phyloP scores from a whole-genome alignment of 2,888 invertebrate genomes.

The Euphydryas editha region DNA sequence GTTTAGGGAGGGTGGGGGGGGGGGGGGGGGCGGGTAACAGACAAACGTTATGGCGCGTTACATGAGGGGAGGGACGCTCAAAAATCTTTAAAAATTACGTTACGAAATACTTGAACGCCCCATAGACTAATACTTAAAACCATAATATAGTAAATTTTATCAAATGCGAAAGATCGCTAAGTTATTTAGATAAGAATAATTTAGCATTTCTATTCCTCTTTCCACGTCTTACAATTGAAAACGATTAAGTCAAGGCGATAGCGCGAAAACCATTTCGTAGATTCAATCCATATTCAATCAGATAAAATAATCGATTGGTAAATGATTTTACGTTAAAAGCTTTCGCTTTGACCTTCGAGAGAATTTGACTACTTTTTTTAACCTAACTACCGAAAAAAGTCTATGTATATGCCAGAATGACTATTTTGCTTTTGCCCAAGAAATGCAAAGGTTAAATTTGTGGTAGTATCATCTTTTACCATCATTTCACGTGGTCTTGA shows the following conservation, averaged over 20 bases:
- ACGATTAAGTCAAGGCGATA: conserved; percentile 21
- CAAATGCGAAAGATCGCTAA: conserved; percentile 27
- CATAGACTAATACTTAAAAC: neutral
- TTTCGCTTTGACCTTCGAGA: neutral
- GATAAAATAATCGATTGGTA: neutral
- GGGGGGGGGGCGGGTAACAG: no score
- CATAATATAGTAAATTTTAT: conserved; percentile 14
- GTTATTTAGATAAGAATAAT: conserved; percentile 37
- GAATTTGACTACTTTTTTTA: neutral
- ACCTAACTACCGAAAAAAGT: neutral
- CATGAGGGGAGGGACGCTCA: no score
- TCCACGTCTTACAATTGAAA: conserved; percentile 31
- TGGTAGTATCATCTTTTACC: no score
- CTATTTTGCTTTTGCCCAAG: no score
- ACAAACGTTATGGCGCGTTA: no score
- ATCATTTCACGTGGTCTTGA: no score
- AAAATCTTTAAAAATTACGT: no score
- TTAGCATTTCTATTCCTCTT: conserved; percentile 26
- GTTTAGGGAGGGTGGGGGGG: no score
- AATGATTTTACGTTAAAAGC: conserved; percentile 6
- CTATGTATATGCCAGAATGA: neutral
- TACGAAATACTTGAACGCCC: no score
- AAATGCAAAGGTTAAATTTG: no score
- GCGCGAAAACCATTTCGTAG: conserved; percentile 9
- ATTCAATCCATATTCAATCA: conserved; percentile 13